These are phyloP conservation scores for Smutsia temminckii DNA, from an alignment of 2,797 vertebrate genomes.

Conservation along the genomic window DNA sequence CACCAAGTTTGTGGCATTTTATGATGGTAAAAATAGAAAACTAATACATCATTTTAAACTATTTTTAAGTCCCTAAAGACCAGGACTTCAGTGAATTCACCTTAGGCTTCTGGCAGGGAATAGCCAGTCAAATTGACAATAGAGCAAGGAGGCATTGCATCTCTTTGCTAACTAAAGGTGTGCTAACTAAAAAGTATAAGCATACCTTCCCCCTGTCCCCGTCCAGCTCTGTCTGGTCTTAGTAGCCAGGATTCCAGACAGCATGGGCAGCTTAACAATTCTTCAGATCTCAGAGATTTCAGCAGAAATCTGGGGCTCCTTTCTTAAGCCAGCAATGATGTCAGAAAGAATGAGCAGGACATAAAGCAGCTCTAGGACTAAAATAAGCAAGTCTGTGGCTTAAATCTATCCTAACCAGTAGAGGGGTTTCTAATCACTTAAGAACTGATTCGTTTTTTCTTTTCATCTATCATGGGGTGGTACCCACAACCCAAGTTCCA, in stretches of 20 bases:
- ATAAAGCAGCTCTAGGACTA: background rate
- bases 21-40: background rate
- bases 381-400: background rate
- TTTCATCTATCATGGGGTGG: background rate
- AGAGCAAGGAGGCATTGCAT: conserved; percentile 81
- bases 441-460: background rate
- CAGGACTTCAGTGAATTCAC: conserved; percentile 91
- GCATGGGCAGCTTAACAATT: conserved; percentile 43
- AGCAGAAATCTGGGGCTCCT: background rate
- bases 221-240: background rate
- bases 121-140: conserved; percentile 81
- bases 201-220: rapidly evolving
- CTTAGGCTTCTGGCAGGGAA: conserved; percentile 88
- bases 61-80: conserved; percentile 93
- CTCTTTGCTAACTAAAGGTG: conserved; percentile 83
- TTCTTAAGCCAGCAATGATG: background rate
- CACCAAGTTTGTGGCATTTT: background rate
- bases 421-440: background rate
- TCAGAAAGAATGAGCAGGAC: background rate
- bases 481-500: background rate
- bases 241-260: background rate
- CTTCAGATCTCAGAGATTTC: conserved; percentile 63
- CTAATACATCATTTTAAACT: conserved; percentile 87
- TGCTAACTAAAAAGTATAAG: conserved; percentile 90
- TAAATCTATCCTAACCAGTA: background rate